Evolutionary conservation across 2,888 invertebrate species (phyloP).

Genomic region (Meteorus cinctellus): DNA sequence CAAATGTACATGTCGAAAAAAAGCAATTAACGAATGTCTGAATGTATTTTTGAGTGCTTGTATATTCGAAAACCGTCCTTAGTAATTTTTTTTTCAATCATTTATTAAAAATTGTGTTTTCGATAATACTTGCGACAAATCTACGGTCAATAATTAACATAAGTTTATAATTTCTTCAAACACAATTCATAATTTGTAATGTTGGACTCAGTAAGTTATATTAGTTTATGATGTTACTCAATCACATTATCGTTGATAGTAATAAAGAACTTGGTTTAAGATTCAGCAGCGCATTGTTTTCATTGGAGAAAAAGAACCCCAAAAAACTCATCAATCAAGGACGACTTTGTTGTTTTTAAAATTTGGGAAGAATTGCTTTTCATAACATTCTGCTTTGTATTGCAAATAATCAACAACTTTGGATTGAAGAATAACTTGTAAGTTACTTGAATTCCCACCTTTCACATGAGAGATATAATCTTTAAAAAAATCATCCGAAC

Average conservation of each 20-base stretch:
- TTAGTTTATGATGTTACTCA: conserved; percentile 36
- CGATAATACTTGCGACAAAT: conserved; percentile 3
- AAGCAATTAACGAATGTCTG: conserved; percentile 19
- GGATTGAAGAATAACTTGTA: conserved; percentile 52
- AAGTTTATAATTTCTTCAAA: conserved; percentile 8
- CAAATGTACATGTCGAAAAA: conserved; percentile 29
- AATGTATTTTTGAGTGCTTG: conserved; percentile 24
- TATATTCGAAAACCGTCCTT: conserved; percentile 25
- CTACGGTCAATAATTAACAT: background rate
- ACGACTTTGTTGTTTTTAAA: no score
- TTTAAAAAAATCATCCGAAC: conserved; percentile 27
- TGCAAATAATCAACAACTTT: conserved; percentile 56
- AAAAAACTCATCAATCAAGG: no score
- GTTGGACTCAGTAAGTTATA: conserved; percentile 35
- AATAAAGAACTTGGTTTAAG: conserved; percentile 24
- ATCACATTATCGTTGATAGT: conserved; percentile 22
- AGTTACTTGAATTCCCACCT: conserved; percentile 45
- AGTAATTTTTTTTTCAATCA: background rate
- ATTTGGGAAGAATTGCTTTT: background rate
- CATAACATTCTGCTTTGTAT: conserved; percentile 49
- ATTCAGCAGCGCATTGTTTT: background rate
- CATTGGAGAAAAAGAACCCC: no score
- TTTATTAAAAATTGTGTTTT: conserved; percentile 15
- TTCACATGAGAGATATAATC: conserved; percentile 48
- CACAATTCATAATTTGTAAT: conserved; percentile 9